Percentiles rank a stretch among this genome's conserved stretches.
Conservation (phyloP, 2,797 vertebrate genomes). For the Syngnathus rostellatus region DNA sequence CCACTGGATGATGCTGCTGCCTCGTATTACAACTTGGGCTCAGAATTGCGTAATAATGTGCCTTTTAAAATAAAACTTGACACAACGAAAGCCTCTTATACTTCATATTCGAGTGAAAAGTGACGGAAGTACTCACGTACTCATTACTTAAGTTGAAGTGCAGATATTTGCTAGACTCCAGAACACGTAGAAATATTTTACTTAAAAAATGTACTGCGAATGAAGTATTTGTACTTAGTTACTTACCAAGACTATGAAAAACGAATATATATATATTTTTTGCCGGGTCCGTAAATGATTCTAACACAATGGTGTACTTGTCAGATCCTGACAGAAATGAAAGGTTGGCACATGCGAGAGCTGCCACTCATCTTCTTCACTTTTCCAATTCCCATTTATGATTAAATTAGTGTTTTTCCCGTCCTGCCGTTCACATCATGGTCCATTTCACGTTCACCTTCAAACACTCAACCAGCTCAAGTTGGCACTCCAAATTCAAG, state of each 20-base stretch:
- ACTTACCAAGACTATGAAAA: not conserved
- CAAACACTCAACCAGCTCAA: not conserved
- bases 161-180: not conserved
- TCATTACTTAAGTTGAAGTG: not conserved
- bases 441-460: not conserved
- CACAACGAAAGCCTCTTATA: not conserved
- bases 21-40: conserved; percentile 3
- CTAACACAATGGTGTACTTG: not conserved
- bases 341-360: not conserved
- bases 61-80: not conserved
- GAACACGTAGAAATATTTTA: not conserved
- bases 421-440: not conserved
- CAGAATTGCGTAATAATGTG: conserved; percentile 25
- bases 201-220: not conserved
- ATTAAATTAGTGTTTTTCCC: not conserved
- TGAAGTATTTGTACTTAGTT: not conserved
- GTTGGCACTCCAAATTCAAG: not conserved
- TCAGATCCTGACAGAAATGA: not conserved
- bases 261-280: not conserved
- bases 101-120: not conserved
- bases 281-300: not conserved
- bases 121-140: not conserved
- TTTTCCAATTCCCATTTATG: not conserved
- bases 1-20: conserved; percentile 41
- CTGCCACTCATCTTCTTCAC: conserved; percentile 1